Evolutionary conservation across 2,888 invertebrate species (phyloP).

Genomic region (Luperina testacea): DNA sequence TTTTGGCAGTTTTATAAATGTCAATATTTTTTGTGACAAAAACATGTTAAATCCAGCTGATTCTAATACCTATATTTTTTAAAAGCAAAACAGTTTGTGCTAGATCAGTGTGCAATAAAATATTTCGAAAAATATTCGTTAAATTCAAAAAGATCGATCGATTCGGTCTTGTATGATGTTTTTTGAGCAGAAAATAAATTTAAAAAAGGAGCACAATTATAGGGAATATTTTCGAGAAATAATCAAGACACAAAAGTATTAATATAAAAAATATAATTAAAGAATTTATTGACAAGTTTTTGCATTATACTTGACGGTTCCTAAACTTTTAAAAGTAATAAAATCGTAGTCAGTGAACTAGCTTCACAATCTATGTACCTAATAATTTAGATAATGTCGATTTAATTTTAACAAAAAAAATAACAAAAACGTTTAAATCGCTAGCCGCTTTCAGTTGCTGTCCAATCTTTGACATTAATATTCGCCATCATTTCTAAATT

Average conservation of each 20-base stretch:
- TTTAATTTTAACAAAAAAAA: neutral
- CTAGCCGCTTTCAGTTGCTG: slow-evolving; percentile 60
- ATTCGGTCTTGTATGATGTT: neutral
- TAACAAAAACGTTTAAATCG: slow-evolving; percentile 10
- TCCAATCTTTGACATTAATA: slow-evolving; percentile 76
- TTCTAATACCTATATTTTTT: neutral
- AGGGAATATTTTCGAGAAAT: slow-evolving; percentile 9
- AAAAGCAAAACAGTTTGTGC: slow-evolving; percentile 17
- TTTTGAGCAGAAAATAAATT: neutral
- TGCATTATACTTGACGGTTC: neutral
- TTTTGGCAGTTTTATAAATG: slow-evolving; percentile 23
- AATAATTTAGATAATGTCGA: slow-evolving; percentile 7
- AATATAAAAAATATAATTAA: neutral
- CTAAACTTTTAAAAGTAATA: neutral
- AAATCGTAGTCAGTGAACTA: neutral
- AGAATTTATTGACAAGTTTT: neutral
- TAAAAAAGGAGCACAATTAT: neutral
- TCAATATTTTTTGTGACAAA: slow-evolving; percentile 31
- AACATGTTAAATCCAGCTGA: neutral
- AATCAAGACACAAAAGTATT: neutral
- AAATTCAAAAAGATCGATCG: neutral
- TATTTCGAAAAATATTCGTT: neutral
- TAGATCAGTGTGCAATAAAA: slow-evolving; percentile 5
- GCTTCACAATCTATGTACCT: neutral
- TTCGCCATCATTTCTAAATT: slow-evolving; percentile 38